phyloP scores from a whole-genome alignment of 2,888 invertebrate species.

The Drosophila anceps region DNA sequence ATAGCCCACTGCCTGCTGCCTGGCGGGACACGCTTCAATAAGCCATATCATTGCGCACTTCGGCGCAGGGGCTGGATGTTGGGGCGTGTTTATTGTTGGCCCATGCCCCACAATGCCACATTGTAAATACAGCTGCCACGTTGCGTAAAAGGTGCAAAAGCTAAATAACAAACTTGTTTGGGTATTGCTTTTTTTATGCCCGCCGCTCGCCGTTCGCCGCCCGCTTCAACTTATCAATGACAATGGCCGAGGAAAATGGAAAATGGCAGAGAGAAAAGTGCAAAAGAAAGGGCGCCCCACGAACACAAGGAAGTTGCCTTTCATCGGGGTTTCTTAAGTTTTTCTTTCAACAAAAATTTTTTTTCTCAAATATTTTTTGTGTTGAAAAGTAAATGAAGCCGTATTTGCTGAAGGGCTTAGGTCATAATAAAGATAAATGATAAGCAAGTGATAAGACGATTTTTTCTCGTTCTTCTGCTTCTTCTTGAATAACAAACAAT shows the following conservation, averaged over 20 bases:
- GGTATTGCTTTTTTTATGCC: conserved; percentile 61
- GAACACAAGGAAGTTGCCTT: conserved; percentile 77
- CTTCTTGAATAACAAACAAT: conserved; percentile 55
- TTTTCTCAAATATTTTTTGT: conserved; percentile 39
- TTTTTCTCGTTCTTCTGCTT: conserved; percentile 13
- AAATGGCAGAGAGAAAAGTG: conserved; percentile 40
- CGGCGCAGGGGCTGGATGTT: not conserved
- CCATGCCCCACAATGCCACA: conserved; percentile 48
- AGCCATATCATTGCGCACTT: conserved; percentile 44
- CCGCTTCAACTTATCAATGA: conserved; percentile 70
- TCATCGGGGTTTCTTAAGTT: conserved; percentile 52
- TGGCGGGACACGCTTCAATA: conserved; percentile 15
- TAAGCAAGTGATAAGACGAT: conserved; percentile 77
- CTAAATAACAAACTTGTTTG: conserved; percentile 80
- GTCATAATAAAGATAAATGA: conserved; percentile 81
- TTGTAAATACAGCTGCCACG: conserved; percentile 56
- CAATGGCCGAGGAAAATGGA: conserved; percentile 65
- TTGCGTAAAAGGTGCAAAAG: conserved; percentile 68
- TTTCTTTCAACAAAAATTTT: conserved; percentile 34
- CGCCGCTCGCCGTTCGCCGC: not conserved
- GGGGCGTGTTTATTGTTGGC: conserved; percentile 36
- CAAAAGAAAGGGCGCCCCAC: conserved; percentile 47
- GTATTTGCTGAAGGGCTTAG: conserved; percentile 78
- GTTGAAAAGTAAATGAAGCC: conserved; percentile 78
- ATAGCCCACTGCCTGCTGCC: conserved; percentile 8